These are phyloP conservation scores for Sceliomorpha sp. DNA, from an alignment of 2,888 invertebrate genomes.

Conservation along the genomic window DNA sequence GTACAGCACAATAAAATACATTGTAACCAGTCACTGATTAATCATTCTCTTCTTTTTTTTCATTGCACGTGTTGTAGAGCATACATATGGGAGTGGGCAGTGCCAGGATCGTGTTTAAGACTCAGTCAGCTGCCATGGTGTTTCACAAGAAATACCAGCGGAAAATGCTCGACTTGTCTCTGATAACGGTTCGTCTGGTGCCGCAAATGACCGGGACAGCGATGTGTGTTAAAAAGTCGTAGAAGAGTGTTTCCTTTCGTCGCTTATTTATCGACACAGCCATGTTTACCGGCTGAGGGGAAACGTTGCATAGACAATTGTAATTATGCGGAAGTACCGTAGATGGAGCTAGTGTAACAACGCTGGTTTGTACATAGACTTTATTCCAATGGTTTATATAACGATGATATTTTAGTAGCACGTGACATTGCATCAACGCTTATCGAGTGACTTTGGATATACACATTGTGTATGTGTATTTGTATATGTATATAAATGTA, in stretches of 20 bases:
- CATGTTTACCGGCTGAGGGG: neutral
- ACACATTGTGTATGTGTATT: no score
- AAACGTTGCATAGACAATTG: neutral
- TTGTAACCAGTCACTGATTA: conserved; percentile 11
- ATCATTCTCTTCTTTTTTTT: conserved; percentile 18
- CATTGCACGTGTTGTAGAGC: conserved; percentile 69
- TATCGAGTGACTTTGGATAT: no score
- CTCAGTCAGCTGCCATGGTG: conserved; percentile 82
- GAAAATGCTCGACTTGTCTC: conserved; percentile 82
- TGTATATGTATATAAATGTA: no score
- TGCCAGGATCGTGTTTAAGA: conserved; percentile 82
- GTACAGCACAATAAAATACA: neutral
- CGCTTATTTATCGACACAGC: no score
- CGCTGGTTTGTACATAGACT: conserved; percentile 23
- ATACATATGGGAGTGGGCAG: conserved; percentile 76
- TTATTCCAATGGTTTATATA: conserved; percentile 12
- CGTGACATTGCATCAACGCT: conserved; percentile 11
- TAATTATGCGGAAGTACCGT: no score
- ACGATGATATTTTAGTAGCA: conserved; percentile 30
- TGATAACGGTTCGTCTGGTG: conserved; percentile 81
- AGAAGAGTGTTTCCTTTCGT: no score
- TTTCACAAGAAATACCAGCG: conserved; percentile 83
- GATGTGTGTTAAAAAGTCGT: conserved; percentile 24
- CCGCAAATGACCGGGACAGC: conserved; percentile 61
- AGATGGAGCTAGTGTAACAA: no score